Conservation (phyloP, 64 coral and sea anemone genomes). For the Exaiptasia diaphana region DNA sequence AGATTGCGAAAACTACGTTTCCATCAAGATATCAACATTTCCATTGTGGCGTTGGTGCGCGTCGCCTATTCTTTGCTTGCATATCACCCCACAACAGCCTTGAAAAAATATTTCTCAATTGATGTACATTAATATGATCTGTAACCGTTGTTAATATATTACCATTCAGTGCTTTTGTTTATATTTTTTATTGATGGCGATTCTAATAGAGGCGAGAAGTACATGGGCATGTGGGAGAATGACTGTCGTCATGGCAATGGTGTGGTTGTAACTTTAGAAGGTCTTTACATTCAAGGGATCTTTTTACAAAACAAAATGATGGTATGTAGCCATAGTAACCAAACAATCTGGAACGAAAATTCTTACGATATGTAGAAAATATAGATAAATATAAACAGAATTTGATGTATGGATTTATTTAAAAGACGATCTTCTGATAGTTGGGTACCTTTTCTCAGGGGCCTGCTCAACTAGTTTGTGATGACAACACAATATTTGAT, state of each 20-base stretch:
- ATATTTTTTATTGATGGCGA: background rate
- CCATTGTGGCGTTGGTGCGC: too few species aligned
- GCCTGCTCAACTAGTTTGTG: slow-evolving; percentile 68
- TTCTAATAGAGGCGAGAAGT: slow-evolving; percentile 85
- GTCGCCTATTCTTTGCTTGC: too few species aligned
- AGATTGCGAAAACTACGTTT: too few species aligned
- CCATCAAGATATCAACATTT: too few species aligned
- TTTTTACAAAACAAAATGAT: slow-evolving; percentile 79
- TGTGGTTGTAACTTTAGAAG: slow-evolving; percentile 89
- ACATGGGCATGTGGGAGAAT: slow-evolving; percentile 98
- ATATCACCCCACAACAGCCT: too few species aligned
- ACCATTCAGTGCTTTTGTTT: background rate
- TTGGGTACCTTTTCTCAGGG: slow-evolving; percentile 35
- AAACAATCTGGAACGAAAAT: background rate
- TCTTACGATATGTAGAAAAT: too few species aligned
- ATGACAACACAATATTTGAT: slow-evolving; percentile 92
- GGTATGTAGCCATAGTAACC: slow-evolving; percentile 24
- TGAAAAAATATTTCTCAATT: too few species aligned
- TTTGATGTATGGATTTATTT: too few species aligned
- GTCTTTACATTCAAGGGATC: slow-evolving; percentile 87
- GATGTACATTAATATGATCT: too few species aligned
- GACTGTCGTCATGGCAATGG: slow-evolving; percentile 76
- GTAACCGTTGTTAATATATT: too few species aligned
- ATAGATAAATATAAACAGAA: too few species aligned
- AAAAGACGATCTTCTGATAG: too few species aligned